These are phyloP conservation scores for Drosophila oshimai DNA, from an alignment of 1,140 invertebrate genomes.

Conservation along the genomic window DNA sequence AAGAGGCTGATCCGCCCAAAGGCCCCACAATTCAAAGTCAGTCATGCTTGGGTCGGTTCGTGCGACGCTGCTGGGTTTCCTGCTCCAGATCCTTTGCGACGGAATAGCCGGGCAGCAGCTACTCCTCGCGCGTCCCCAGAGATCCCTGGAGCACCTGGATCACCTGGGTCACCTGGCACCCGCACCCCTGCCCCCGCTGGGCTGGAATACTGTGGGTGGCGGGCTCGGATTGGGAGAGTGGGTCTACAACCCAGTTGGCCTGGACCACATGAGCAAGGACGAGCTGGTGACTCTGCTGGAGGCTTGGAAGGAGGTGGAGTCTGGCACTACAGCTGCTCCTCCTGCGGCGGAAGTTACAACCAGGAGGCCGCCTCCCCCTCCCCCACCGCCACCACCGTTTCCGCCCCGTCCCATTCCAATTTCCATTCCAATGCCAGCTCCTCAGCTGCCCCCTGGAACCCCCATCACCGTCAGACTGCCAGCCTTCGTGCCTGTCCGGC, in stretches of 20 bases:
- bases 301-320: conserved; percentile 71
- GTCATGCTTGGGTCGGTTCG: conserved; percentile 26
- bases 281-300: conserved; percentile 71
- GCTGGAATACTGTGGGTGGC: conserved; percentile 39
- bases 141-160: conserved; percentile 20
- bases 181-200: background rate
- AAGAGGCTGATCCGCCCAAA: conserved; percentile 11
- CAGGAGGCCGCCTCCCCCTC: background rate
- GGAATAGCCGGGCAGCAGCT: conserved; percentile 26
- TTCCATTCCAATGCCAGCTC: conserved; percentile 15
- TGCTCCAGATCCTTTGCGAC: conserved; percentile 11
- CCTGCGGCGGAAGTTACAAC: conserved; percentile 43
- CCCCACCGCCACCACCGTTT: conserved; percentile 5
- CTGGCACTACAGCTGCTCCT: conserved; percentile 38
- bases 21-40: conserved; percentile 5
- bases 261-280: conserved; percentile 74
- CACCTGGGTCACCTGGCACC: conserved; percentile 3
- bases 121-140: conserved; percentile 34
- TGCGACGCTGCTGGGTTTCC: conserved; percentile 15
- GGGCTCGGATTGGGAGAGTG: conserved; percentile 1
- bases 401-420: conserved; percentile 2
- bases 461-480: conserved; percentile 63
- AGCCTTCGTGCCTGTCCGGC: conserved; percentile 70
- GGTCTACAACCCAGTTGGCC: conserved; percentile 47
- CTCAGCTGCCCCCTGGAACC: conserved; percentile 12